phyloP scores from a whole-genome alignment of 2,797 vertebrate species.

The Dendrocincla fuliginosa region DNA sequence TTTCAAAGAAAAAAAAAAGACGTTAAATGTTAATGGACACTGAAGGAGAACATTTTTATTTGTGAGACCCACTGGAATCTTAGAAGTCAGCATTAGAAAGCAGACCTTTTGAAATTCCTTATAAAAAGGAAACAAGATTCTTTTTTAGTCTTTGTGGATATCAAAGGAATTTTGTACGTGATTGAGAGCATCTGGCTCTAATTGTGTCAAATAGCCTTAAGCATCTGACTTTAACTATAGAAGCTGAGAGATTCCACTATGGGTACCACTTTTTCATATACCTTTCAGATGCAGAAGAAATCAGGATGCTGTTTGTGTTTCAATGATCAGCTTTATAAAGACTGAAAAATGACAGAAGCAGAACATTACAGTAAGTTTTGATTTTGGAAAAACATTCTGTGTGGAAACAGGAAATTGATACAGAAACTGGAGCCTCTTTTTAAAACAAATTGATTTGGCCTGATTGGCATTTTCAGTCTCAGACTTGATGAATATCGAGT shows the following conservation, averaged over 20 bases:
- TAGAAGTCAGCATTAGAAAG: conserved; percentile 7
- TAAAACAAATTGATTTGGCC: neutral
- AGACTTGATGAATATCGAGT: neutral
- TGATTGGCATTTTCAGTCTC: neutral
- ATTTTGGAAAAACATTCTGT: neutral
- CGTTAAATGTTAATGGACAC: neutral
- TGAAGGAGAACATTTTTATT: neutral
- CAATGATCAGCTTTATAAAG: neutral
- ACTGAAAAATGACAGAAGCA: neutral
- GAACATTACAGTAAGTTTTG: neutral
- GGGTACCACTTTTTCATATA: neutral
- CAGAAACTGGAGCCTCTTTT: neutral
- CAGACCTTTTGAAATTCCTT: conserved; percentile 26
- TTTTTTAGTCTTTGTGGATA: conserved; percentile 2
- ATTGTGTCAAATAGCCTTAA: conserved; percentile 43
- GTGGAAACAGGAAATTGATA: neutral
- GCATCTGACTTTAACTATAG: conserved; percentile 40
- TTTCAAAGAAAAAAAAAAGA: neutral
- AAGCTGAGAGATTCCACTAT: conserved; percentile 32
- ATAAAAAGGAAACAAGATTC: conserved; percentile 23
- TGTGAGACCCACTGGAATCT: neutral
- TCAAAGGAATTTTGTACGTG: conserved; percentile 47
- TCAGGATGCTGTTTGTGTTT: neutral
- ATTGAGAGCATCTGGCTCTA: conserved; percentile 54
- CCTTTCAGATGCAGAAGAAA: conserved; percentile 7